Conservation (phyloP, 2,113 vertebrate species). For the Grus americana region DNA sequence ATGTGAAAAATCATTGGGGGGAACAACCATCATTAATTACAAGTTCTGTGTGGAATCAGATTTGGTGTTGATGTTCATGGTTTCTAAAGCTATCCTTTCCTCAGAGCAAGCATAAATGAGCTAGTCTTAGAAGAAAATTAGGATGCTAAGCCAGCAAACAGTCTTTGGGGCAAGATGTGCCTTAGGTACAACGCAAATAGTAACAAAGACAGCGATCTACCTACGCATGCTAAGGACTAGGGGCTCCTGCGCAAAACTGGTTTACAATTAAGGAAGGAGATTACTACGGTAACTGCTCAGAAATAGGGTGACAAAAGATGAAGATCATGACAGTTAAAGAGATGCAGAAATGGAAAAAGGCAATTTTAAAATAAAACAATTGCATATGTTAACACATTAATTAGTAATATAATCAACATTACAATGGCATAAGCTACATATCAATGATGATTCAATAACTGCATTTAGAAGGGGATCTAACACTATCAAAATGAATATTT, state of each 20-base stretch:
- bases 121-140: background rate
- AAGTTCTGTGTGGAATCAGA: background rate
- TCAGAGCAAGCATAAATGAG: background rate
- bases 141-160: background rate
- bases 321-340: background rate
- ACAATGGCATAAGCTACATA: background rate
- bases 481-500: background rate
- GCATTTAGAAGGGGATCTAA: background rate
- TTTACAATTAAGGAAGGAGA: background rate
- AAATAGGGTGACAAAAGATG: background rate
- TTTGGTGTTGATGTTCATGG: background rate
- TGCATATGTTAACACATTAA: background rate
- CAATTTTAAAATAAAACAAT: background rate
- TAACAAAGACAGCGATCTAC: accelerated
- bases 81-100: background rate
- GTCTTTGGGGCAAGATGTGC: background rate
- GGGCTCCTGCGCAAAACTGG: background rate
- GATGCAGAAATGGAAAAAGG: background rate
- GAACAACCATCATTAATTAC: background rate
- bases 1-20: background rate
- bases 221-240: background rate
- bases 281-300: background rate
- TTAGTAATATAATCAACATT: background rate
- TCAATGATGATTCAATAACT: background rate
- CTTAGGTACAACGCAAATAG: background rate